Base-by-base conservation (phyloP, 2,888 invertebrate species). In the Baronia brevicornis region DNA sequence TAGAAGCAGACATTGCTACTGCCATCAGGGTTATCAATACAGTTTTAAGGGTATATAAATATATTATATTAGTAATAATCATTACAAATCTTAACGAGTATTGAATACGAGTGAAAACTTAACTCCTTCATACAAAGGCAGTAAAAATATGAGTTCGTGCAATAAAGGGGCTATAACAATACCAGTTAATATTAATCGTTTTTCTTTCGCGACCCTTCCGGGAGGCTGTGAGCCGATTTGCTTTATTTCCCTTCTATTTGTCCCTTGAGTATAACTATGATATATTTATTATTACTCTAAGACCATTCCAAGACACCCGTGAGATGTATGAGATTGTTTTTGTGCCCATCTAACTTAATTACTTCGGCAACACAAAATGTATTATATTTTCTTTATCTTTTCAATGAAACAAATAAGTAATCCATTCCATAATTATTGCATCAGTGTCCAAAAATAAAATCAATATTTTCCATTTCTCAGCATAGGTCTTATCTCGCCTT, bases 101-200 rank as follows among this genome's bases (percentile, higher is more conserved):
- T 63, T 55, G 58, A 65, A 67, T 64, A 51, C 48, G 44, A 36
- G 31, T 22, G 36, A 46, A 29, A 54, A 55, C 44, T 59, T 63
- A 78, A 78, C 80, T 79, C 78, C 79, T 80, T 75, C 69, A 55
- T 51, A 55, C 56, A 52, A 56, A 48, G 46, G 62, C 61, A 67
- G 62, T 77, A 73, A 80, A 79, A 78, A 78, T 80, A 79, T 80
- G 74, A 78, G 73, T 73, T 68, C 60, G 61, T 41, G 57, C 64
- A 61, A 70, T 77, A 72, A 71, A 70, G 62, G 62, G 63, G 58
- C 74, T 46, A 74, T 79, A 78, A 80, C 78, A 68, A 72, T 80
- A 75, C 75, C 75, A 79, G 80, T 82, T 82, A 80, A 84, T 82
- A 82, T 82, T 82, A 84, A 84, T 82, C 79, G 82, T 62, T 84